Conservation (phyloP, 2,888 invertebrate genomes). For the Epicampocera succincta region DNA sequence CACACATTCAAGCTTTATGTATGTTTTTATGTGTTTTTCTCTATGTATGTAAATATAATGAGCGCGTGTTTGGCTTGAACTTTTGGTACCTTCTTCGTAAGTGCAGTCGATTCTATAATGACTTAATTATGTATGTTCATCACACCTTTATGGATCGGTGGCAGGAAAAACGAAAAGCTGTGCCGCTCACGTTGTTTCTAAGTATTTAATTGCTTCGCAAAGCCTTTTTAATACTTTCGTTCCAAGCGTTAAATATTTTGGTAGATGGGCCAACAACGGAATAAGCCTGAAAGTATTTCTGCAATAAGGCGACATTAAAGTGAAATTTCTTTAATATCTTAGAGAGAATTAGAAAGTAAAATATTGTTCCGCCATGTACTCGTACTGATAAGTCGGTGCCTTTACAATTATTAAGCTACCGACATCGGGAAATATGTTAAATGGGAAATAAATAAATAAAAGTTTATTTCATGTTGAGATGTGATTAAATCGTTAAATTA, state of each 20-base stretch:
- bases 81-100: slow-evolving; percentile 27
- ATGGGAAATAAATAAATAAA: too few species aligned
- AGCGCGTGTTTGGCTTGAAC: slow-evolving; percentile 41
- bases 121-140: slow-evolving; percentile 63
- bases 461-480: too few species aligned
- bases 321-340: slow-evolving; percentile 38
- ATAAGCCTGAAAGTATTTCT: slow-evolving; percentile 9
- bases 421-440: too few species aligned
- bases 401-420: too few species aligned
- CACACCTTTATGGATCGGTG: slow-evolving; percentile 54
- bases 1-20: neutral
- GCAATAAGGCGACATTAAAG: slow-evolving; percentile 19
- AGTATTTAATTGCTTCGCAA: slow-evolving; percentile 64
- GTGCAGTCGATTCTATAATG: slow-evolving; percentile 41
- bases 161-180: slow-evolving; percentile 54
- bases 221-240: slow-evolving; percentile 54
- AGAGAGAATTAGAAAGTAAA: neutral
- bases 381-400: too few species aligned
- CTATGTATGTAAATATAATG: neutral
- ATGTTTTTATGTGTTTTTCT: neutral
- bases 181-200: slow-evolving; percentile 52
- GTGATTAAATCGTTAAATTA: too few species aligned
- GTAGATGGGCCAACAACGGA: slow-evolving; percentile 16
- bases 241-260: slow-evolving; percentile 35
- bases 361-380: too few species aligned